A percentile compares a stretch with the other conserved stretches of the same genome.
Conservation (phyloP, 2,888 invertebrate species). For the Encarsia formosa region DNA sequence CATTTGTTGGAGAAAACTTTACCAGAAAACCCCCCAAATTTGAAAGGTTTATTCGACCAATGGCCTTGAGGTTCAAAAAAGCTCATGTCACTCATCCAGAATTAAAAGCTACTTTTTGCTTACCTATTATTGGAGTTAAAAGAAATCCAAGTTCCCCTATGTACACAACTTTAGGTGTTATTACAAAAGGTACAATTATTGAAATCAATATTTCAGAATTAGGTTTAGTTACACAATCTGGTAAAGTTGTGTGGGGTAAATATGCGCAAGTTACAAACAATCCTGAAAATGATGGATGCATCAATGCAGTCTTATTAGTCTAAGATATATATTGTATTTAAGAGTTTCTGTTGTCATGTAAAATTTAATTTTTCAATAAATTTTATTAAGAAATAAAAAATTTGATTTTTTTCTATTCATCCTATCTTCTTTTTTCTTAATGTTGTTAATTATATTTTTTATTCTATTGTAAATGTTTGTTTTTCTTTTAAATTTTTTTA, state of each 20-base stretch:
- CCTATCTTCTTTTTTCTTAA: not conserved
- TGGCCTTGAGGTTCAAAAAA: conserved; percentile 93
- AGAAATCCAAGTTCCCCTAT: conserved; percentile 97
- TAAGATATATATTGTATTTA: conserved; percentile 35
- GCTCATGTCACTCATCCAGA: conserved; percentile 99
- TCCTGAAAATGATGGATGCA: conserved; percentile 99
- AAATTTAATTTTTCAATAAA: conserved; percentile 1
- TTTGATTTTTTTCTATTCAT: conserved; percentile 1
- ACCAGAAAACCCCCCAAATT: conserved; percentile 99
- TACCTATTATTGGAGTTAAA: conserved; percentile 98
- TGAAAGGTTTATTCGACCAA: conserved; percentile 96
- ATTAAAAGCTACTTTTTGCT: conserved; percentile 92
- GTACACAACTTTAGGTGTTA: conserved; percentile 96
- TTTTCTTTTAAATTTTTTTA: not conserved
- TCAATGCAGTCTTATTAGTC: conserved; percentile 95
- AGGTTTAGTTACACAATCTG: conserved; percentile 96
- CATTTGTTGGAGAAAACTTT: conserved; percentile 96
- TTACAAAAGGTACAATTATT: conserved; percentile 96
- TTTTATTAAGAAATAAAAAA: conserved; percentile 22
- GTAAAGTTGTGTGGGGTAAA: conserved; percentile 99
- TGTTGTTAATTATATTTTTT: not conserved
- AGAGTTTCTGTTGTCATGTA: not conserved
- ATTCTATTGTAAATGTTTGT: not conserved
- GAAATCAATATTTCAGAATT: conserved; percentile 98
- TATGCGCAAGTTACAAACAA: conserved; percentile 99